These are phyloP conservation scores for Drosophila niveifrons DNA, from an alignment of 2,888 invertebrate genomes.

Conservation along the genomic window DNA sequence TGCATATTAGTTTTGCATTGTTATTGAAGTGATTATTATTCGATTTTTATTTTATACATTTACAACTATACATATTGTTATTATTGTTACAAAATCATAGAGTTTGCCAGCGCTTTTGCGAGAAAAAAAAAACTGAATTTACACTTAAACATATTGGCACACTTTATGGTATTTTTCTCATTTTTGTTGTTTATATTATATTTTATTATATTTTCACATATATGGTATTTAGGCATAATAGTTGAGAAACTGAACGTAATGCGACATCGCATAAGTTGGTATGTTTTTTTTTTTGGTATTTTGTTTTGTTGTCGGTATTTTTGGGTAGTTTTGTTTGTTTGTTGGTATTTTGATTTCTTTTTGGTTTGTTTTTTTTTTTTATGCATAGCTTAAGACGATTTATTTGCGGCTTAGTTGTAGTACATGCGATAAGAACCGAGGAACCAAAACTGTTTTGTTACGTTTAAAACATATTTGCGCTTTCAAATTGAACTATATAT, in stretches of 20 bases:
- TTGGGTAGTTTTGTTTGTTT: neutral
- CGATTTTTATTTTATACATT: slow-evolving; percentile 30
- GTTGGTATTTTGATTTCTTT: slow-evolving; percentile 5
- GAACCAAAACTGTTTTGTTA: slow-evolving; percentile 53
- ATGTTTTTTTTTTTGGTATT: slow-evolving; percentile 4
- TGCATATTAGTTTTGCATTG: slow-evolving; percentile 16
- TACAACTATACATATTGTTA: slow-evolving; percentile 52
- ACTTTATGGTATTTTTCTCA: slow-evolving; percentile 63
- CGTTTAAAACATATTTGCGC: slow-evolving; percentile 54
- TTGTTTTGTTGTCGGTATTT: neutral
- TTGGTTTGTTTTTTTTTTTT: neutral
- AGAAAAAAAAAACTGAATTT: slow-evolving; percentile 59
- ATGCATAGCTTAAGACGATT: slow-evolving; percentile 26
- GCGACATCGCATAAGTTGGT: slow-evolving; percentile 13
- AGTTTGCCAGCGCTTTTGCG: slow-evolving; percentile 49
- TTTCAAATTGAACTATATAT: slow-evolving; percentile 56
- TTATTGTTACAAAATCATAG: slow-evolving; percentile 69
- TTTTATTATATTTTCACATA: slow-evolving; percentile 27
- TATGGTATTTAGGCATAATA: slow-evolving; percentile 33
- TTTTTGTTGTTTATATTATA: slow-evolving; percentile 2
- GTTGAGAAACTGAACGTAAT: slow-evolving; percentile 46
- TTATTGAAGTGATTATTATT: slow-evolving; percentile 14
- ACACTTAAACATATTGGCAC: slow-evolving; percentile 82
- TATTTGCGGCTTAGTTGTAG: slow-evolving; percentile 30
- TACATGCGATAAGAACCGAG: slow-evolving; percentile 49